Percentiles rank a stretch among this genome's conserved stretches.
These are phyloP conservation scores for Falco punctatus DNA, from an alignment of 2,113 vertebrate genomes.

Conservation along the genomic window DNA sequence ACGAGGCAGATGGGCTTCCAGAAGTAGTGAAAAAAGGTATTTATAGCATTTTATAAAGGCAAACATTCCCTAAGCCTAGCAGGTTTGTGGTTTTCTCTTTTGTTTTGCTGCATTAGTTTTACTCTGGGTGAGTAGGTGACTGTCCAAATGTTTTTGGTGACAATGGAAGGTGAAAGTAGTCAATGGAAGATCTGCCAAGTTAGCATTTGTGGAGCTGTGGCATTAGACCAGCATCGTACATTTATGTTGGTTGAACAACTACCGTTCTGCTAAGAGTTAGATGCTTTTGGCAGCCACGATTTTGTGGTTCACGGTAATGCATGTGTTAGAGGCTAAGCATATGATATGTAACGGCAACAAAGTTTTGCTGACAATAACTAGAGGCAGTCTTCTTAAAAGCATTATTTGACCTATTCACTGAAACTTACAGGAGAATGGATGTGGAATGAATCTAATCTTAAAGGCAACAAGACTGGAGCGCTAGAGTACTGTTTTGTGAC, in stretches of 20 bases:
- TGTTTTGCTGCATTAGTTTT: not conserved
- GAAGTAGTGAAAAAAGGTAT: constrained; percentile 86
- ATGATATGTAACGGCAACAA: not conserved
- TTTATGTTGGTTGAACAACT: not conserved
- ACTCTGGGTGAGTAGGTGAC: not conserved
- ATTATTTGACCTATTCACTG: not conserved
- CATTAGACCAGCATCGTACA: not conserved
- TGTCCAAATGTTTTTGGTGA: not conserved
- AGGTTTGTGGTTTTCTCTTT: not conserved
- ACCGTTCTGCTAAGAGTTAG: not conserved
- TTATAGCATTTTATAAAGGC: not conserved
- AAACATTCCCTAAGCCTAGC: not conserved
- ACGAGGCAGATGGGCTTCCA: constrained; percentile 83
- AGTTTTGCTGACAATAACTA: not conserved
- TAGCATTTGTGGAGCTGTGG: not conserved
- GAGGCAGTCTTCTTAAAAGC: not conserved
- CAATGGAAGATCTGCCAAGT: not conserved
- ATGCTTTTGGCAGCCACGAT: not conserved
- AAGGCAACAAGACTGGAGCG: not conserved
- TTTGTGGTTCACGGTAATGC: not conserved
- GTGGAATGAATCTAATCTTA: not conserved
- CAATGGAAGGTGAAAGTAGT: not conserved
- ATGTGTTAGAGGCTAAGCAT: not conserved
- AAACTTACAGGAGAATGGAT: not conserved
- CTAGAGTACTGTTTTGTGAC: not conserved